These are phyloP conservation scores for Pelochelys cantorii DNA, from an alignment of 2,797 vertebrate species.

Conservation along the genomic window DNA sequence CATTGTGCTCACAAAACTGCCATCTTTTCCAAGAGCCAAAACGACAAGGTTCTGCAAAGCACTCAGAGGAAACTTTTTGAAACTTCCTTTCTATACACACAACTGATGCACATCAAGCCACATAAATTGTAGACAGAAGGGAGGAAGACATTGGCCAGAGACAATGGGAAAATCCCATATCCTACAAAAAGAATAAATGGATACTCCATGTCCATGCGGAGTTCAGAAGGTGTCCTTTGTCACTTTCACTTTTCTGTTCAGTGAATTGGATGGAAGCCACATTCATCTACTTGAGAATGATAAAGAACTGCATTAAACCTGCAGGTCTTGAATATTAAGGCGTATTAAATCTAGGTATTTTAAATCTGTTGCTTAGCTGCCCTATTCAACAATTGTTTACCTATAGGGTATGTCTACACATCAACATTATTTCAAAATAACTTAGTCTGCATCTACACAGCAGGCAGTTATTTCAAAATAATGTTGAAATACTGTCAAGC, in stretches of 20 bases:
- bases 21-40: background rate
- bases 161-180: background rate
- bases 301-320: background rate
- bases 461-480: too few species aligned
- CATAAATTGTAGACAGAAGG: accelerated
- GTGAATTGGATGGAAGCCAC: background rate
- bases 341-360: background rate
- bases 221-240: background rate
- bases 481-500: too few species aligned
- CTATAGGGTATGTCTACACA: background rate
- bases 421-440: too few species aligned
- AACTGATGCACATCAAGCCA: background rate
- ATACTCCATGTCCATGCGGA: background rate
- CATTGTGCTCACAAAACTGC: background rate
- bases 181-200: background rate
- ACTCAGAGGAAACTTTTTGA: background rate
- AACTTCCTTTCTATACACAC: background rate
- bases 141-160: background rate
- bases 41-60: background rate
- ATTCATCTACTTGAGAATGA: background rate
- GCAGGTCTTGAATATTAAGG: background rate
- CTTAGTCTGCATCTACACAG: too few species aligned
- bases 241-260: background rate
- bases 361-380: background rate
- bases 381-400: background rate